phyloP scores from a whole-genome alignment of 2,113 vertebrate genomes.

The Synodontis membranacea region DNA sequence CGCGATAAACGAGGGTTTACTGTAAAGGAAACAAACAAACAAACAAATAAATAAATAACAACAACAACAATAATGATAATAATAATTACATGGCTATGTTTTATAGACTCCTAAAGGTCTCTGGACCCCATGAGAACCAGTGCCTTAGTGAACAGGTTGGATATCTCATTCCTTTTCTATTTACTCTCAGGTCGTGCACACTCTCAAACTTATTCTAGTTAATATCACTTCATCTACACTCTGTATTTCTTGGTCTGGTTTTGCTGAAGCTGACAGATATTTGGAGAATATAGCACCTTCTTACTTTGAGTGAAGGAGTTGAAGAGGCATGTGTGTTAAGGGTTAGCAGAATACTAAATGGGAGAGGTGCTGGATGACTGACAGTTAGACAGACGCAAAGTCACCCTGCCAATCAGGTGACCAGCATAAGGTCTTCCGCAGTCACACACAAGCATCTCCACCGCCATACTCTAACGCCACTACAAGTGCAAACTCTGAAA shows the following conservation, averaged over 20 bases:
- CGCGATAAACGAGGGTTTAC: too few relatives aligned
- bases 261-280: conserved; percentile 26
- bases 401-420: conserved; percentile 75
- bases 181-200: background rate
- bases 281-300: conserved; percentile 35
- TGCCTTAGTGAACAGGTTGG: background rate
- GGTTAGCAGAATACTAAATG: conserved; percentile 75
- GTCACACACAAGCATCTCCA: conserved; percentile 36
- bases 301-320: background rate
- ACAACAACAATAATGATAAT: background rate
- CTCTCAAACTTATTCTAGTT: background rate
- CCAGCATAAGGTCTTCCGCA: conserved; percentile 55
- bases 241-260: conserved; percentile 3
- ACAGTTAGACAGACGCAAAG: conserved; percentile 71
- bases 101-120: background rate
- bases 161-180: background rate
- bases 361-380: conserved; percentile 67
- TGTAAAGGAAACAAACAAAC: background rate
- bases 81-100: background rate
- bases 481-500: conserved; percentile 4
- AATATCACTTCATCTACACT: conserved; percentile 1
- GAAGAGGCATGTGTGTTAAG: conserved; percentile 52
- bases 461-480: conserved; percentile 14
- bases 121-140: background rate
- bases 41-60: background rate